A percentile compares a stretch with the other conserved stretches of the same genome.
Evolutionary conservation across 2,113 vertebrate genomes (phyloP).

Genomic region (Lipophrys pholis): DNA sequence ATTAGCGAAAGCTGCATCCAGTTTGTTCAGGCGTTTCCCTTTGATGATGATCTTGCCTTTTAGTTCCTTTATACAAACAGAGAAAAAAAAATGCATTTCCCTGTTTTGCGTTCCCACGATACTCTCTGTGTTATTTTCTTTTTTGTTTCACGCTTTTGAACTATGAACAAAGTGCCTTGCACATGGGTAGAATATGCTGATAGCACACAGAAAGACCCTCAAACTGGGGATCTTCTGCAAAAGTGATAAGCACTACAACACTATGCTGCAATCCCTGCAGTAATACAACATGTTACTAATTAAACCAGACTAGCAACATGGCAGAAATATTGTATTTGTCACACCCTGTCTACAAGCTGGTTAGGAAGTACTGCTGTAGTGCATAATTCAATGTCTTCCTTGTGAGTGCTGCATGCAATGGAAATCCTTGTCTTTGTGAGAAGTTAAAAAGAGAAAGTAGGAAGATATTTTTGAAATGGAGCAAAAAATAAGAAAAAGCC

Average conservation of each 20-base stretch:
- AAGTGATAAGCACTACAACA: too few relatives aligned
- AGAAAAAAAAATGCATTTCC: slow-evolving; percentile 6
- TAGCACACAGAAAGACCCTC: too few relatives aligned
- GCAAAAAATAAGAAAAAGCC: too few relatives aligned
- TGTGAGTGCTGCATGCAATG: slow-evolving; percentile 4
- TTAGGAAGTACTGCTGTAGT: slow-evolving; percentile 18
- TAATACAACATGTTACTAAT: neutral
- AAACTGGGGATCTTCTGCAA: too few relatives aligned
- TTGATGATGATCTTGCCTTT: slow-evolving; percentile 93
- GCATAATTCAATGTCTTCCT: slow-evolving; percentile 18
- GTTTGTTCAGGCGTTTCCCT: slow-evolving; percentile 92
- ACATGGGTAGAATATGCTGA: too few relatives aligned
- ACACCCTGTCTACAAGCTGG: too few relatives aligned
- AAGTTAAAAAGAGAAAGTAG: neutral
- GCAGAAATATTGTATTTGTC: neutral
- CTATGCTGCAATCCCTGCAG: too few relatives aligned
- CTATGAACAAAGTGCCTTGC: too few relatives aligned
- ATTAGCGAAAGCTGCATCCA: slow-evolving; percentile 79
- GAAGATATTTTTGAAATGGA: neutral
- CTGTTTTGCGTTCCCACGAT: too few relatives aligned
- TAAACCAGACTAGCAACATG: neutral
- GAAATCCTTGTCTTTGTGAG: neutral
- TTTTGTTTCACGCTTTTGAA: neutral
- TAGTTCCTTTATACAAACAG: slow-evolving; percentile 84
- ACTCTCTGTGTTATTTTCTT: too few relatives aligned